These are phyloP conservation scores for Trichomalopsis sarcophagae DNA, from an alignment of 1,140 invertebrate species.

Conservation along the genomic window DNA sequence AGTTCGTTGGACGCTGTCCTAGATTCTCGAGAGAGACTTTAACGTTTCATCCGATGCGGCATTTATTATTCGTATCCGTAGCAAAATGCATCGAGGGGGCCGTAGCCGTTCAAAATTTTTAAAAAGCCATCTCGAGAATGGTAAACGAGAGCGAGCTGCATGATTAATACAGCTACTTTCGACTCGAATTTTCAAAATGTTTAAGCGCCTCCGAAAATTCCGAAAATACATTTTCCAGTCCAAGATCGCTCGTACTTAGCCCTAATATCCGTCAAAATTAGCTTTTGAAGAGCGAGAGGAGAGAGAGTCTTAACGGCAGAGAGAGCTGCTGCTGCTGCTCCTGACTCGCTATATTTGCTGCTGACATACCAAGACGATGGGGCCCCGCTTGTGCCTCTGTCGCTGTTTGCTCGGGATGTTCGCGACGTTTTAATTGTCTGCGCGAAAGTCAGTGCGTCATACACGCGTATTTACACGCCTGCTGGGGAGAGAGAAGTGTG, in stretches of 20 bases:
- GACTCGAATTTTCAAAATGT: not conserved
- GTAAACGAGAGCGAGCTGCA: not conserved
- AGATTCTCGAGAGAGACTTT: not conserved
- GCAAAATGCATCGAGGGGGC: not conserved
- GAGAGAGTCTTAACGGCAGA: not conserved
- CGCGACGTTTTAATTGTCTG: constrained; percentile 28
- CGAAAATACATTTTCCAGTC: not conserved
- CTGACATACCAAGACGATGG: constrained; percentile 12
- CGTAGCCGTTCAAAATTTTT: not conserved
- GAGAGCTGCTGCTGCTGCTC: not conserved
- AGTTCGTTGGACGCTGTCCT: not conserved
- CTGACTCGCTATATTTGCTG: constrained; percentile 23
- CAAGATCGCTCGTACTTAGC: not conserved
- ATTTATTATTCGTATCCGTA: not conserved
- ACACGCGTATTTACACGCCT: not conserved
- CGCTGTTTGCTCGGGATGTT: constrained; percentile 22
- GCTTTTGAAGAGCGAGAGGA: not conserved
- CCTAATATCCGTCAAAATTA: not conserved
- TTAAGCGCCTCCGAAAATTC: not conserved
- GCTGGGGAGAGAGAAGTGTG: not conserved
- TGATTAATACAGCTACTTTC: not conserved
- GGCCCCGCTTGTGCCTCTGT: not conserved
- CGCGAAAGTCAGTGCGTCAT: not conserved
- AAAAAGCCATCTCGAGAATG: not conserved
- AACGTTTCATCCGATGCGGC: not conserved